Base-by-base conservation (phyloP, 2,113 vertebrate species). In the Tenrec ecaudatus region DNA sequence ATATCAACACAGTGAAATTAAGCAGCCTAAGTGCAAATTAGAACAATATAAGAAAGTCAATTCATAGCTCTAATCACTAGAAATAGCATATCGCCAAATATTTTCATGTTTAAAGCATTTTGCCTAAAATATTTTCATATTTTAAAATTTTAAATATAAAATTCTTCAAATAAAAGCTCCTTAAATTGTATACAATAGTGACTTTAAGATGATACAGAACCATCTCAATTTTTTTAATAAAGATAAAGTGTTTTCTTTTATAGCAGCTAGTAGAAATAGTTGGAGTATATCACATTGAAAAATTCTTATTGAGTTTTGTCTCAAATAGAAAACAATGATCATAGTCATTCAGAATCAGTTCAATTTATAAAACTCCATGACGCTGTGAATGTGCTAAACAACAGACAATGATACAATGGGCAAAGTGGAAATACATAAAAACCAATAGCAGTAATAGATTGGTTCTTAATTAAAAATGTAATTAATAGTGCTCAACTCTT, bases 1-100 rank as follows among this genome's bases (percentile, higher is more conserved):
- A 69, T 47, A 60, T 92, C n/a, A 88, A 82, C 75, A 57, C 38
- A 81, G 81, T 60, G 58, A 86, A 40, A 14, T 57, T 73, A 73
- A 77, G 9, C 25, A 89, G 36, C 8, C 2, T 76, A 79, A 1
- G 23, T 71, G 36, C 1, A 53, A 71, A 62, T 2, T 78, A 83
- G 11, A 69, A 33, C 10, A 38, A 10, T 53, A 53, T 53, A 53
- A 53, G 11, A 53, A 53, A 88, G 82, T 40, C 38, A 73, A 60
- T 81, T n/a, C 36, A 3, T 7, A 66, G 31, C 71, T 78, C 36
- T n/a, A 23, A 57, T 14, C 12, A 71, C 33, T 79, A 79, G 17
- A 69, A 93, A 71, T 71, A 17, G 33, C 15, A 47, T 38, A 60
- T 62, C 71, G 66, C 0, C 36, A 33, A 71, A 60, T 6, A 8